A percentile compares a stretch with the other conserved stretches of the same genome.
Conservation (phyloP, 2,113 vertebrate genomes). For the Oncorhynchus tshawytscha region DNA sequence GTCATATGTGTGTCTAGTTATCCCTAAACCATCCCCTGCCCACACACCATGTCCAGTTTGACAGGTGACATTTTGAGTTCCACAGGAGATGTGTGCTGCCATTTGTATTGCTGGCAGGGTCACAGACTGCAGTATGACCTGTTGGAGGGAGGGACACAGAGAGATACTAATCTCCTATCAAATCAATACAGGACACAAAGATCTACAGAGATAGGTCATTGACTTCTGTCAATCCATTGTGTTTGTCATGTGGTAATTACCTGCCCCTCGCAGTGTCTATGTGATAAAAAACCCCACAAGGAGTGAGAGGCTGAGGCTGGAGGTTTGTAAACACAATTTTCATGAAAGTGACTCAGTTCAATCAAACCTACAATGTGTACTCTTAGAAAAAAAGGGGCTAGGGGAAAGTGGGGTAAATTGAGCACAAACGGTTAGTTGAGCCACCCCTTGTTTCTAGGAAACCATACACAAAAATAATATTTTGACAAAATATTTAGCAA, state of each 20-base stretch:
- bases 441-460: too few relatives aligned
- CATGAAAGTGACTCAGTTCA: too few relatives aligned
- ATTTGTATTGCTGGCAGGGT: slow-evolving; percentile 72
- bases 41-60: slow-evolving; percentile 37
- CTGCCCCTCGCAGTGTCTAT: not conserved
- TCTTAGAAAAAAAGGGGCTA: too few relatives aligned
- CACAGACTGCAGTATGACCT: slow-evolving; percentile 67
- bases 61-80: slow-evolving; percentile 71
- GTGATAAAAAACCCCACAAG: too few relatives aligned
- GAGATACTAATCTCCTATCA: slow-evolving; percentile 60
- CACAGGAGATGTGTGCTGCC: slow-evolving; percentile 64
- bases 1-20: slow-evolving; percentile 23
- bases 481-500: too few relatives aligned
- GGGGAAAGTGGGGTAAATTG: too few relatives aligned
- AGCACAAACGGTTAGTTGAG: too few relatives aligned
- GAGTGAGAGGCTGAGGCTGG: not conserved
- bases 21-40: slow-evolving; percentile 26
- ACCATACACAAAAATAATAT: too few relatives aligned
- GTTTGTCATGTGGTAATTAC: slow-evolving; percentile 1
- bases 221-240: slow-evolving; percentile 62
- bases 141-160: slow-evolving; percentile 53
- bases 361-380: too few relatives aligned
- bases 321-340: not conserved
- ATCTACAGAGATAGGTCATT: slow-evolving; percentile 58
- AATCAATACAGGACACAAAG: slow-evolving; percentile 62